These are phyloP conservation scores for Hydrophis major DNA, from an alignment of 2,797 vertebrate species.

Conservation along the genomic window DNA sequence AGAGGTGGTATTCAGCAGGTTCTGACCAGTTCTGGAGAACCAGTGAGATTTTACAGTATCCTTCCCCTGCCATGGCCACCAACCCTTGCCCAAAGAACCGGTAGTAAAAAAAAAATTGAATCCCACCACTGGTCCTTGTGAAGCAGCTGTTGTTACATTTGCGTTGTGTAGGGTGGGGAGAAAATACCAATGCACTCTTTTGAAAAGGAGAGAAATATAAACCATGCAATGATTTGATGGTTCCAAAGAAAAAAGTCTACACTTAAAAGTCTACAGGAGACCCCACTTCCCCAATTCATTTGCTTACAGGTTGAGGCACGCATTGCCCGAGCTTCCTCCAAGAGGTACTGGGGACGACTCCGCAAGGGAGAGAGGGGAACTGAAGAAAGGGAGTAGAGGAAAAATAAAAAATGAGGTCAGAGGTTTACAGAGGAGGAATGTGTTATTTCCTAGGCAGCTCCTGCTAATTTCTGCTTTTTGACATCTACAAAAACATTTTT, in stretches of 20 bases:
- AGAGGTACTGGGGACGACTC: constrained; percentile 82
- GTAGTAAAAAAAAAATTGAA: too few species aligned
- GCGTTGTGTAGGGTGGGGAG: not conserved
- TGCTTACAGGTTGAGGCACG: constrained; percentile 85
- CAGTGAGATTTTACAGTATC: too few species aligned
- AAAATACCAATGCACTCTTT: not conserved
- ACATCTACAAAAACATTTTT: not conserved
- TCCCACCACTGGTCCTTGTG: not conserved
- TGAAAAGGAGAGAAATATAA: not conserved
- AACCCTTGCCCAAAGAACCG: too few species aligned
- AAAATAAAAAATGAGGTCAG: constrained; percentile 13
- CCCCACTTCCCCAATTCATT: not conserved
- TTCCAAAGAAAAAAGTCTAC: not conserved
- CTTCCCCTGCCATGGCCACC: too few species aligned
- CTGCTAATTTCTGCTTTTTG: not conserved
- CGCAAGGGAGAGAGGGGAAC: constrained; percentile 88
- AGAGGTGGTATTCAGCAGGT: too few species aligned
- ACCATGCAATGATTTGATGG: not conserved
- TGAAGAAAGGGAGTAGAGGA: constrained; percentile 47
- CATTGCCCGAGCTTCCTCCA: constrained; percentile 76
- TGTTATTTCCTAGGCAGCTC: not conserved
- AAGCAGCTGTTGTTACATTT: not conserved
- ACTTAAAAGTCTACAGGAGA: not conserved
- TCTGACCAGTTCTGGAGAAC: too few species aligned
- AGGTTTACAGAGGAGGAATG: not conserved